Conservation (phyloP, 2,113 vertebrate genomes). For the Sialia sialis region DNA sequence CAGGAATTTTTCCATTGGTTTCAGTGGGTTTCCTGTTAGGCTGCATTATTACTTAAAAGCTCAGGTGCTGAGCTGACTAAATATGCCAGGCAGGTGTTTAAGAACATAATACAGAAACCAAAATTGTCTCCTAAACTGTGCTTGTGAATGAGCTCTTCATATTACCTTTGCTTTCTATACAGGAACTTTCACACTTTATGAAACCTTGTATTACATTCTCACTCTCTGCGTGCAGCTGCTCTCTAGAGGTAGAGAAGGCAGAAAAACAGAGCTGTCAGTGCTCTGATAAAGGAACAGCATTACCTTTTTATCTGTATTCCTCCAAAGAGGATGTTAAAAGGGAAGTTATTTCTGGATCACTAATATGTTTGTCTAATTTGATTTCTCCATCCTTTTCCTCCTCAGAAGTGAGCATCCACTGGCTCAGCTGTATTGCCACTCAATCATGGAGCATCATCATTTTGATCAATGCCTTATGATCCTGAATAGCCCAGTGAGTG, state of each 20-base stretch:
- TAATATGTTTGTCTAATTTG: not conserved
- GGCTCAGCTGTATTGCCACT: conserved; percentile 96
- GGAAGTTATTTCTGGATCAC: not conserved
- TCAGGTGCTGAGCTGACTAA: not conserved
- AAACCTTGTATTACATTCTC: not conserved
- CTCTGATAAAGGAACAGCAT: not conserved
- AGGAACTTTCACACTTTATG: not conserved
- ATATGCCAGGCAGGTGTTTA: not conserved
- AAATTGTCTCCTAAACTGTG: not conserved
- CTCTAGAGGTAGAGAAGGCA: not conserved
- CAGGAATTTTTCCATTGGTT: not conserved
- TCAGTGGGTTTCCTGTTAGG: not conserved
- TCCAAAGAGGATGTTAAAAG: not conserved
- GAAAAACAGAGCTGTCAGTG: not conserved
- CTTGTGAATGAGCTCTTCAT: not conserved
- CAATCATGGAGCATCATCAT: conserved; percentile 98
- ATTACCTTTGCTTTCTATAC: not conserved
- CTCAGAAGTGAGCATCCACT: conserved; percentile 93
- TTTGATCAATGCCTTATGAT: conserved; percentile 99
- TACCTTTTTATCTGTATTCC: not conserved
- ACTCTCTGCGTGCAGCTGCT: not conserved
- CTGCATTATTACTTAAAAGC: not conserved
- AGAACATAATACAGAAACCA: not conserved
- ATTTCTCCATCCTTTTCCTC: not conserved
- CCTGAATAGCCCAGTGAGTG: conserved; percentile 91